phyloP scores from a whole-genome alignment of 1,140 invertebrate species.

The Bombus balteatus region DNA sequence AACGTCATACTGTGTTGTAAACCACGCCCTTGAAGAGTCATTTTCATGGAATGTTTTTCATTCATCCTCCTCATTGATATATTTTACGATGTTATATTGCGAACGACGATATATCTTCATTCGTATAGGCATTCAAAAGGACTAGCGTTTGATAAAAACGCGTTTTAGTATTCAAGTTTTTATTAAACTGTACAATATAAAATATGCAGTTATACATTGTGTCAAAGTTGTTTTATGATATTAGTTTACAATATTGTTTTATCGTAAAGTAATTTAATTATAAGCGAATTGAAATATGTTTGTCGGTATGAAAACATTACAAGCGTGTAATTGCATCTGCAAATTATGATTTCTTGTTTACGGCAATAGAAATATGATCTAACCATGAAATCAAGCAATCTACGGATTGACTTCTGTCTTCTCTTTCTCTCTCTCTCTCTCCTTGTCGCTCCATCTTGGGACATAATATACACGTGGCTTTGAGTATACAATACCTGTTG shows the following conservation, averaged over 20 bases:
- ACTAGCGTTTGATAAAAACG: neutral
- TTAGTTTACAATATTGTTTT: neutral
- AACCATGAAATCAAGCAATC: neutral
- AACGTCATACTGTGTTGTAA: conserved; percentile 59
- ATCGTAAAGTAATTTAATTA: neutral
- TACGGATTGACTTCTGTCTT: neutral
- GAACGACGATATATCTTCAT: neutral
- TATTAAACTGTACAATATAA: neutral
- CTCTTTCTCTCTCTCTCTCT: neutral
- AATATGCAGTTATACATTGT: neutral
- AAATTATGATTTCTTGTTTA: neutral
- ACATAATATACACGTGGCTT: conserved; percentile 8
- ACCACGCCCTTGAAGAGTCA: conserved; percentile 58
- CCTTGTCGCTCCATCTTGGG: neutral
- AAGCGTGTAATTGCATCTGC: neutral
- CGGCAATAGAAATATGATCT: neutral
- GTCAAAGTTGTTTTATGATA: neutral
- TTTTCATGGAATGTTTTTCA: neutral
- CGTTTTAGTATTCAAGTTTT: neutral
- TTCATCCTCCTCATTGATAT: neutral
- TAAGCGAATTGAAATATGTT: no score
- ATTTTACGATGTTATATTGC: neutral
- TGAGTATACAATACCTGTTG: neutral
- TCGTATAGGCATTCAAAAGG: neutral
- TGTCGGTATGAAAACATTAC: neutral